Percentiles rank a stretch among this genome's conserved stretches.
These are phyloP conservation scores for Artibeus jamaicensis DNA, from an alignment of 2,797 vertebrate genomes.

Conservation along the genomic window DNA sequence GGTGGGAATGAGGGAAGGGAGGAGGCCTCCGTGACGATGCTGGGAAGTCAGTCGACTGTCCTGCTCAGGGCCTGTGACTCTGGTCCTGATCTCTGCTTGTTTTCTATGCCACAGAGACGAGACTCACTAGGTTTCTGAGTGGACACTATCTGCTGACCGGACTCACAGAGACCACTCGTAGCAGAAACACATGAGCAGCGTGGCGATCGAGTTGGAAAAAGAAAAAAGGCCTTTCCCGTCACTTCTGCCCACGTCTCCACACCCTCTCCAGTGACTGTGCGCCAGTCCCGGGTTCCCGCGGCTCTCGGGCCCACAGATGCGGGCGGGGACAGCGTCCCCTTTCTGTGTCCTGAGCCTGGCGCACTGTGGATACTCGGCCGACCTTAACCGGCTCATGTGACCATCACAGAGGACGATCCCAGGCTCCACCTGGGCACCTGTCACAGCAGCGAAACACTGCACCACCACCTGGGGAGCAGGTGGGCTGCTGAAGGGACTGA, in stretches of 20 bases:
- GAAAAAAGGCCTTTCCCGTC: not conserved
- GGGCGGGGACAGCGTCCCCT: not conserved
- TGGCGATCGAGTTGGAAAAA: not conserved
- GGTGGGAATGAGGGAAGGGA: not conserved
- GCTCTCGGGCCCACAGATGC: not conserved
- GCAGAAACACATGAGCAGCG: not conserved
- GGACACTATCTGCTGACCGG: not conserved
- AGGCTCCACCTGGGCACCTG: not conserved
- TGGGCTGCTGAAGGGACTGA: not conserved
- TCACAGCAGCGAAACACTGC: not conserved
- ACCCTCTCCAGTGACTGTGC: not conserved
- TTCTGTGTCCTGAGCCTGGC: not conserved
- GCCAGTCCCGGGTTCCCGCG: not conserved
- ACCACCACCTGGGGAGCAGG: not conserved
- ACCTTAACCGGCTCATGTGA: rapidly evolving
- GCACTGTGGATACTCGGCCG: not conserved
- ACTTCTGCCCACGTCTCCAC: not conserved
- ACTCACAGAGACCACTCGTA: too few relatives aligned
- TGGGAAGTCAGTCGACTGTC: not conserved
- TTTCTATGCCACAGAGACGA: not conserved
- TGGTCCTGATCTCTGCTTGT: not conserved
- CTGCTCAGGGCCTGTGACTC: not conserved
- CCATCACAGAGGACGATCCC: not conserved
- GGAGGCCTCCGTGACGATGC: not conserved
- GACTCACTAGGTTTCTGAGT: not conserved